Conservation (phyloP, 2,797 vertebrate species). For the Nothura maculosa region DNA sequence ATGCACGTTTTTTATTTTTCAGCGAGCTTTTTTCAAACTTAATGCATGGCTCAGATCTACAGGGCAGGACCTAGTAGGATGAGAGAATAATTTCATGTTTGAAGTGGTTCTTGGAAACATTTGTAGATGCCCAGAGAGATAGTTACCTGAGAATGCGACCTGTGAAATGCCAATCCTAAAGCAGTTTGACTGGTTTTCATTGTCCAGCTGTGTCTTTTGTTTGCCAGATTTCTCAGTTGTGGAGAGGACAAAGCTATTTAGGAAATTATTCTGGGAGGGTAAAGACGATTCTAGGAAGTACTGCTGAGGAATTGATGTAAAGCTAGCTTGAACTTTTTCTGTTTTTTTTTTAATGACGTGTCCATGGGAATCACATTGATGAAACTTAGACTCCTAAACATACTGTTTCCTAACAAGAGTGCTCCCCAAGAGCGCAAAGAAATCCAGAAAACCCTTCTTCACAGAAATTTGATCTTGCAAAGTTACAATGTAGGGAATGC, state of each 20-base stretch:
- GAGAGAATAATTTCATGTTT: neutral
- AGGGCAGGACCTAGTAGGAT: neutral
- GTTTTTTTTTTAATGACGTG: neutral
- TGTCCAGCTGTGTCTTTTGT: neutral
- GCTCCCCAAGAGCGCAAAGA: accelerated
- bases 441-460: accelerated
- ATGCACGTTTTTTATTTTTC: neutral
- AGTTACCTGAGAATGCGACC: neutral
- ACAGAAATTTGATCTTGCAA: neutral
- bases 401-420: accelerated
- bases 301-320: accelerated
- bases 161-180: neutral
- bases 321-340: neutral
- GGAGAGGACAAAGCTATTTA: neutral
- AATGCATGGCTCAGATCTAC: neutral
- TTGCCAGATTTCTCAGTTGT: neutral
- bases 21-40: neutral
- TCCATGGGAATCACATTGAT: neutral
- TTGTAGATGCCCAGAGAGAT: neutral
- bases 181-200: neutral
- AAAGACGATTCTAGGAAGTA: neutral
- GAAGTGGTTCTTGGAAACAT: neutral
- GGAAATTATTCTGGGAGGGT: neutral
- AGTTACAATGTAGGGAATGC: neutral
- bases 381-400: neutral